Evolutionary conservation across 2,888 invertebrate species (phyloP).

Genomic region (Hedya salicella): DNA sequence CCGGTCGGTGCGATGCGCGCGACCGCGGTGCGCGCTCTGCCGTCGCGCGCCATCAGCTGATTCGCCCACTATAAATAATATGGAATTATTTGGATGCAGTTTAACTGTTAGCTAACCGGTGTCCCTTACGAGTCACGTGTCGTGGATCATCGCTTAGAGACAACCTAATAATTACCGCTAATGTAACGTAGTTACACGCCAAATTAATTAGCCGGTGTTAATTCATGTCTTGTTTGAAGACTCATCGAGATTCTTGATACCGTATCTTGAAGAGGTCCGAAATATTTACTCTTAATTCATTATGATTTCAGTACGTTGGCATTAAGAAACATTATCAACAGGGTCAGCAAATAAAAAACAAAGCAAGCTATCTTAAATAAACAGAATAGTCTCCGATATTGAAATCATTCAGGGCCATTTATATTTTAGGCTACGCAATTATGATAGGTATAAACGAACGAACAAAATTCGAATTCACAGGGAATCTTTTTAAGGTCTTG

Average conservation of each 20-base stretch:
- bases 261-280: not conserved
- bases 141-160: constrained; percentile 16
- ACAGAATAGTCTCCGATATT: not conserved
- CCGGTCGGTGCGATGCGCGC: constrained; percentile 52
- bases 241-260: not conserved
- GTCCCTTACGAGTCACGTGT: constrained; percentile 35
- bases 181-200: constrained; percentile 13
- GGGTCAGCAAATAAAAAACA: constrained; percentile 16
- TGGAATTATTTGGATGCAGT: constrained; percentile 73
- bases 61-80: constrained; percentile 81
- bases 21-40: constrained; percentile 48
- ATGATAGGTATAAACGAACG: no score
- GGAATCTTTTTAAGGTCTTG: not conserved
- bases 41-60: constrained; percentile 70
- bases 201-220: constrained; percentile 5
- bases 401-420: no score
- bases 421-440: no score
- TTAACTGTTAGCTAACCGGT: constrained; percentile 54
- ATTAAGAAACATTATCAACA: constrained; percentile 16
- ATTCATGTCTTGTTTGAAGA: constrained; percentile 4
- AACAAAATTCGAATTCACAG: no score
- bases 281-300: not conserved
- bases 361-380: constrained; percentile 4
- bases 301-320: constrained; percentile 6
- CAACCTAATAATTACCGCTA: constrained; percentile 17